Conservation (phyloP, 2,113 vertebrate genomes). For the Clarias macrocephalus region DNA sequence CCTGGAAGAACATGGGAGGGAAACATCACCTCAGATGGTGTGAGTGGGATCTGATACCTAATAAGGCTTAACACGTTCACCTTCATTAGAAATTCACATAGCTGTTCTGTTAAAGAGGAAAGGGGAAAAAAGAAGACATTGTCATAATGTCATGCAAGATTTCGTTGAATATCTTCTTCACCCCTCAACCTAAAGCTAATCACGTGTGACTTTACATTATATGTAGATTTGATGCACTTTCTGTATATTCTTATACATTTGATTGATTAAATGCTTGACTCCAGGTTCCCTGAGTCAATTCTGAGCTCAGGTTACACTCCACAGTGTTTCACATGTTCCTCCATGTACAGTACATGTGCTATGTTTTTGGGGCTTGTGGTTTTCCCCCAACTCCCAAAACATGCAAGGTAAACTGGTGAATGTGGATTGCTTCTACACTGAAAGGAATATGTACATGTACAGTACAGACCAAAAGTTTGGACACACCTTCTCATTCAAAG, state of each 20-base stretch:
- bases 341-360: neutral
- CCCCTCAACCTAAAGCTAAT: neutral
- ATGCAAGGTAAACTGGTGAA: neutral
- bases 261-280: neutral
- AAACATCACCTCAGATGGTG: constrained; percentile 51
- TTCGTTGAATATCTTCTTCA: neutral
- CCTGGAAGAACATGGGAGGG: constrained; percentile 22
- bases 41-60: constrained; percentile 46
- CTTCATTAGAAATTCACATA: constrained; percentile 35
- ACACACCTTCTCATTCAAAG: too few relatives aligned
- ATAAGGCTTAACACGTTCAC: constrained; percentile 43
- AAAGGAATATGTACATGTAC: neutral
- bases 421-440: neutral
- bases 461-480: too few relatives aligned
- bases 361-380: neutral
- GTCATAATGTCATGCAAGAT: neutral
- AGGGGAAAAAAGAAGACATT: neutral
- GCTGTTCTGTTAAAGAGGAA: constrained; percentile 22
- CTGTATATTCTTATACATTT: neutral
- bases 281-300: neutral
- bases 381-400: neutral
- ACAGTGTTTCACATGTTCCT: neutral
- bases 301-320: neutral
- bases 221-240: neutral
- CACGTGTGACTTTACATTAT: neutral